These are phyloP conservation scores for Okapia johnstoni DNA, from an alignment of 2,113 vertebrate genomes.

Conservation along the genomic window DNA sequence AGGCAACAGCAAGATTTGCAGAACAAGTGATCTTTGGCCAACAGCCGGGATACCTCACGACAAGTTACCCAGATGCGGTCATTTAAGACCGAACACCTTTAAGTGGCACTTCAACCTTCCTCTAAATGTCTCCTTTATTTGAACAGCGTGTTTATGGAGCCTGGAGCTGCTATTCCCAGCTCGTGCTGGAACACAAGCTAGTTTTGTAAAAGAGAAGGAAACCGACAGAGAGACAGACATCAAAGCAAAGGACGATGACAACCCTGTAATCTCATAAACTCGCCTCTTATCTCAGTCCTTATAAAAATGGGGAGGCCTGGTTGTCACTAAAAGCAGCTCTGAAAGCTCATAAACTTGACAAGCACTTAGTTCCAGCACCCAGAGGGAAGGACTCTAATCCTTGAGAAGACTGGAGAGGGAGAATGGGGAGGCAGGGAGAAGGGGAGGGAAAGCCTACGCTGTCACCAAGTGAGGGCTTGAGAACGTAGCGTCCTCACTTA, in stretches of 20 bases:
- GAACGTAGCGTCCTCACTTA: rapidly evolving
- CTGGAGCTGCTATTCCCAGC: background rate
- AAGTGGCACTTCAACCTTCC: background rate
- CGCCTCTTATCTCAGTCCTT: constrained; percentile 61
- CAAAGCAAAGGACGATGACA: constrained; percentile 47
- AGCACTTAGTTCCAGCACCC: constrained; percentile 50
- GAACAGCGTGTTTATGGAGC: constrained; percentile 57
- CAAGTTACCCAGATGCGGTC: background rate
- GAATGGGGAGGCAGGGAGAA: background rate
- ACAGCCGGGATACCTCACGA: background rate
- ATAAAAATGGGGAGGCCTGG: constrained; percentile 36
- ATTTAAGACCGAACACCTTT: background rate
- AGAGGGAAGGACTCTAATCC: constrained; percentile 43
- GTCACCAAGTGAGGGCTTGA: background rate
- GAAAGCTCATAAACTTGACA: constrained; percentile 69
- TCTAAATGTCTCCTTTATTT: constrained; percentile 62
- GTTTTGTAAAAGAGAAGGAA: constrained; percentile 42
- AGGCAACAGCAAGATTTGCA: background rate
- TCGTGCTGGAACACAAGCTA: background rate
- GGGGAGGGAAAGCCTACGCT: background rate
- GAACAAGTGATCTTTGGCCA: constrained; percentile 29
- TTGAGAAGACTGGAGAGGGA: background rate
- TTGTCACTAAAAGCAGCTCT: constrained; percentile 38
- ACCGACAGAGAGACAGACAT: background rate
- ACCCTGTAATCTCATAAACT: constrained; percentile 59